Evolutionary conservation across 2,888 invertebrate species (phyloP), one percentile per base, ranked within the genome.

Genomic region (Lithophane socia): DNA sequence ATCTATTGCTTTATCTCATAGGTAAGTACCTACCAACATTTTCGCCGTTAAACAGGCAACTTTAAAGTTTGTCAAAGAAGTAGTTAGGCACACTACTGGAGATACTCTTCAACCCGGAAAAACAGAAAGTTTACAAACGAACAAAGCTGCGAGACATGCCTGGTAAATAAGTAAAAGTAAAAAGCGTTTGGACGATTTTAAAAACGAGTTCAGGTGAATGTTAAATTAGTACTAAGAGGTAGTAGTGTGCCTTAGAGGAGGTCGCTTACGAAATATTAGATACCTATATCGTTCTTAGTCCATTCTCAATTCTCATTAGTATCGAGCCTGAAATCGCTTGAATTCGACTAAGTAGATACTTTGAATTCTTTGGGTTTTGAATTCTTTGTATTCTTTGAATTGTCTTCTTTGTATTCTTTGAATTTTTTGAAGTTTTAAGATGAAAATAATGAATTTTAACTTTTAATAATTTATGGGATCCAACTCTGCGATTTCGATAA

Each of bases 21-120:
- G n/a, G 12, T 16, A 52, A 21, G 18, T 24, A 29, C 29, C 8
- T 24, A 18, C 18, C n/a, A 18, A 56, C 8, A 37, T 54, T 67
- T 58, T 18, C 12, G 0, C 16, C 12, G 12, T 67, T 16, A 37
- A 77, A 58, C 24, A 42, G 9, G 42, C 5, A 58, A 42, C 9
- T 66, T 58, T 42, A 13, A 61, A 77, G 12, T 70, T 70, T 70
- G 16, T 47, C 52, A 54, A 70, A 37, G 7, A 54, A 54, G n/a
- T n/a, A 16, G 54, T 47, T 79, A 16, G 21, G 24, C 21, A 24
- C 21, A 9, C 21, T 61, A 47, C 52, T 54, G 18, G 44, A n/a
- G 9, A 4, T 60, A 29, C 21, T 52, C 52, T 21, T 29, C 12
- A 29, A 3, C 16, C 12, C n/a, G 12, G 4, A 52, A 49, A 44